A percentile compares a stretch with the other conserved stretches of the same genome.
Conservation (phyloP, 1,140 invertebrate species). For the Gryllus bimaculatus region DNA sequence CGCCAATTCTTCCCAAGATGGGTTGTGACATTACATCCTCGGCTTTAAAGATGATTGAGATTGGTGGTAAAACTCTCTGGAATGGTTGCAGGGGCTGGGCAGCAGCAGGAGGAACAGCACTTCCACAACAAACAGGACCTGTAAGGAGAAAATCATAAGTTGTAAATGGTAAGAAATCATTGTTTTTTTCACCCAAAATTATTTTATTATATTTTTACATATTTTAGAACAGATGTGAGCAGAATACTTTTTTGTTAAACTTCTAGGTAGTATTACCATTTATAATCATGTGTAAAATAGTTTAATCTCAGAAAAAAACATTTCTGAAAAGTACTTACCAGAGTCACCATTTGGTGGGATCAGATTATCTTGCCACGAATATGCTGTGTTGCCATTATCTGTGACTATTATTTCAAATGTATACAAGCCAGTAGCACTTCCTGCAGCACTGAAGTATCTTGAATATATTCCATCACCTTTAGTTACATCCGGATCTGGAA, state of each 20-base stretch:
- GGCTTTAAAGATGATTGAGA: conserved; percentile 33
- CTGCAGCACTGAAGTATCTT: conserved; percentile 45
- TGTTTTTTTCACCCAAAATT: no score
- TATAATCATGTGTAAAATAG: no score
- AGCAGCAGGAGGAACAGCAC: conserved; percentile 33
- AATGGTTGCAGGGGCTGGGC: conserved; percentile 37
- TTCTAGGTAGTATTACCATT: no score
- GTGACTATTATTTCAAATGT: conserved; percentile 38
- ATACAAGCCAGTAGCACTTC: conserved; percentile 38
- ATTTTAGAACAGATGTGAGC: no score
- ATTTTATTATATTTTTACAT: no score
- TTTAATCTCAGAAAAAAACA: neutral
- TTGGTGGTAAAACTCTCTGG: conserved; percentile 37
- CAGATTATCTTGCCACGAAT: conserved; percentile 30
- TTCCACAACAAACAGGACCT: conserved; percentile 37
- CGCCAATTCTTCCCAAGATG: conserved; percentile 35
- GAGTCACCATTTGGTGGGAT: conserved; percentile 11
- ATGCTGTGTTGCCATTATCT: conserved; percentile 42
- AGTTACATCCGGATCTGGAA: conserved; percentile 51
- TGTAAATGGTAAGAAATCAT: neutral
- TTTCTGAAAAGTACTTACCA: neutral
- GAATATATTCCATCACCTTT: conserved; percentile 57
- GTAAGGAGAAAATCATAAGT: conserved; percentile 21
- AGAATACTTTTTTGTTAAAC: no score
- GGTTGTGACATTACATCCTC: conserved; percentile 29